A percentile compares a stretch with the other conserved stretches of the same genome.
Evolutionary conservation across 2,888 invertebrate genomes (phyloP).

Genomic region (Drosophila peninsularis): DNA sequence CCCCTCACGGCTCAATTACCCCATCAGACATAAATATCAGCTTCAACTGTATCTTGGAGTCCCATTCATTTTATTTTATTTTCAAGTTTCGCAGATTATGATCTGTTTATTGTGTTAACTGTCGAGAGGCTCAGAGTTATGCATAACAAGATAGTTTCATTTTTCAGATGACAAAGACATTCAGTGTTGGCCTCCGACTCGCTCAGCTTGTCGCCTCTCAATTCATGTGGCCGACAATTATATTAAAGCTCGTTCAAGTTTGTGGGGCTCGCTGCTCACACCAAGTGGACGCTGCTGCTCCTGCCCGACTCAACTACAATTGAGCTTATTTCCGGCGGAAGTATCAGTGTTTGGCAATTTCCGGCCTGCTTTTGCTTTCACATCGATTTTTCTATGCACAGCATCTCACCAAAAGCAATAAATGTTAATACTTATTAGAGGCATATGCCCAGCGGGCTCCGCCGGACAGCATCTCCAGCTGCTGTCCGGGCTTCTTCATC

Average conservation of each 20-base stretch:
- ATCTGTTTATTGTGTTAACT: slow-evolving; percentile 64
- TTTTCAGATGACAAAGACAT: slow-evolving; percentile 14
- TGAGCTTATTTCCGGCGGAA: slow-evolving; percentile 79
- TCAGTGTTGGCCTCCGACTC: neutral
- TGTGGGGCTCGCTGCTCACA: slow-evolving; percentile 17
- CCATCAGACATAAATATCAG: neutral
- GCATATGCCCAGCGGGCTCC: slow-evolving; percentile 55
- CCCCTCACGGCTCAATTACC: neutral
- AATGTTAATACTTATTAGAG: slow-evolving; percentile 80
- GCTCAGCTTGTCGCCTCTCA: too few relatives aligned
- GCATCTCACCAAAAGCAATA: slow-evolving; percentile 64
- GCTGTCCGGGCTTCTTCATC: slow-evolving; percentile 30
- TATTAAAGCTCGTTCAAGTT: slow-evolving; percentile 8
- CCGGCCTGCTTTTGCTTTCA: slow-evolving; percentile 56
- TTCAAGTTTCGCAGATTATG: slow-evolving; percentile 56
- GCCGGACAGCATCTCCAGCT: slow-evolving; percentile 27
- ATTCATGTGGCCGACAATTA: neutral
- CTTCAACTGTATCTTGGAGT: neutral
- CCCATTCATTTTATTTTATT: slow-evolving; percentile 3
- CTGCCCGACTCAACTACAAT: slow-evolving; percentile 53
- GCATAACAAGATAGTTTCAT: slow-evolving; percentile 49
- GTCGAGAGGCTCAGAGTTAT: slow-evolving; percentile 17
- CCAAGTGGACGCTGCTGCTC: neutral
- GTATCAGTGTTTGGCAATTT: slow-evolving; percentile 79
- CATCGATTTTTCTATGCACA: slow-evolving; percentile 42